Evolutionary conservation across 37 sponge, comb jelly and placozoan genomes (phyloP), one percentile per base, ranked within the genome.

Genomic region (Mnemiopsis leidyi): DNA sequence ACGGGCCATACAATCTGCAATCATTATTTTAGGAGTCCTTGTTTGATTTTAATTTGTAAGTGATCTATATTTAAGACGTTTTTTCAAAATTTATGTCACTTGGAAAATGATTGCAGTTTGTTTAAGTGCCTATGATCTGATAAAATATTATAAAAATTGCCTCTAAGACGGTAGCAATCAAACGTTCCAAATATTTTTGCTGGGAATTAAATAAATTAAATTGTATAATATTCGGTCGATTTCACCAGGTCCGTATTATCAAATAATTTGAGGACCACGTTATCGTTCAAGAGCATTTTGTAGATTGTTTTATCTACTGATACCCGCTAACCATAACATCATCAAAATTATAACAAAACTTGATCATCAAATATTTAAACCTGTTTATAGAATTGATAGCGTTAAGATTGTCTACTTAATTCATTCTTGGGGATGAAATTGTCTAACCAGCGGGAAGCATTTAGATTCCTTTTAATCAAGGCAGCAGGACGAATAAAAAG

Each of bases 161-260:
- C 61, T 48, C 61, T 48, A 48, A 5, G 61, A 48, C 61, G 5
- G 61, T 48, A 48, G 61, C 13, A 48, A 48, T 48, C 61, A 48
- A 48, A 48, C 61, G 61, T 48, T 48, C 61, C 61, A 48, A 48
- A 69, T 69, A 69, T n/a, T 69, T 69, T 69, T 69, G 73, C 73
- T 28, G 73, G 29, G 24, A 69, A 69, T 69, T 69, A 69, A 69
- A 69, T 69, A 69, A 69, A 69, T 69, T 69, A 69, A 69, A 69
- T n/a, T n/a, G n/a, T n/a, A 69, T 25, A 48, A 28, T 69, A 69
- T 69, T 69, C n/a, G 73, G 29, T 69, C 73, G 73, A 69, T 69
- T 28, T 69, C 9, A 69, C 21, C n/a, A 21, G 73, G 29, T 69
- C 24, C 29, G 21, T 5, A 20, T 69, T 69, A 69, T 28, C 73